A percentile compares a stretch with the other conserved stretches of the same genome.
Conservation (phyloP, 1,140 invertebrate genomes). For the Drosophila novamexicana region DNA sequence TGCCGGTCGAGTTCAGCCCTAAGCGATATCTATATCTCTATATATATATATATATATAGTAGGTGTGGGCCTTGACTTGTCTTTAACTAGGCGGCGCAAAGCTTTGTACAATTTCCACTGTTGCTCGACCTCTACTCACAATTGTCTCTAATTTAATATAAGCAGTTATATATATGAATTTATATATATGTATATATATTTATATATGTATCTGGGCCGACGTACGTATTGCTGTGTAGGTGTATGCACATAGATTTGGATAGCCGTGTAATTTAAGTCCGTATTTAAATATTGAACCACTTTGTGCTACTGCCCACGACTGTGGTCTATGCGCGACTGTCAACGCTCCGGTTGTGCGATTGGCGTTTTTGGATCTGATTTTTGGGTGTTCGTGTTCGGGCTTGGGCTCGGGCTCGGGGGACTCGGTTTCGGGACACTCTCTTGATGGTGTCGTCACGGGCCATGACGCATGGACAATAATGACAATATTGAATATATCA, state of each 20-base stretch:
- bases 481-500: constrained; percentile 14
- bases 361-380: constrained; percentile 60
- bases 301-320: constrained; percentile 63
- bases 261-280: constrained; percentile 4
- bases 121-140: constrained; percentile 67
- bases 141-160: constrained; percentile 80
- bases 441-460: constrained; percentile 32
- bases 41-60: no score
- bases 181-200: constrained; percentile 29
- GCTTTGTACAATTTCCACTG: constrained; percentile 31
- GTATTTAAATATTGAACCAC: constrained; percentile 40
- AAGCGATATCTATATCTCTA: background rate
- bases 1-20: background rate
- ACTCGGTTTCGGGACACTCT: constrained; percentile 6
- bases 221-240: constrained; percentile 1
- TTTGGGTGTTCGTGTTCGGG: constrained; percentile 23
- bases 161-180: constrained; percentile 39
- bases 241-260: constrained; percentile 14
- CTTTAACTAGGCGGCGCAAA: constrained; percentile 13
- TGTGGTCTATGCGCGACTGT: constrained; percentile 68
- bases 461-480: constrained; percentile 36
- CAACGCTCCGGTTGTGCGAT: constrained; percentile 39
- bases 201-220: background rate
- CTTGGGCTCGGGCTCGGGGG: background rate
- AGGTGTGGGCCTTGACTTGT: constrained; percentile 26